Base-by-base conservation (phyloP, 2,797 vertebrate genomes). In the Myotis daubentonii region DNA sequence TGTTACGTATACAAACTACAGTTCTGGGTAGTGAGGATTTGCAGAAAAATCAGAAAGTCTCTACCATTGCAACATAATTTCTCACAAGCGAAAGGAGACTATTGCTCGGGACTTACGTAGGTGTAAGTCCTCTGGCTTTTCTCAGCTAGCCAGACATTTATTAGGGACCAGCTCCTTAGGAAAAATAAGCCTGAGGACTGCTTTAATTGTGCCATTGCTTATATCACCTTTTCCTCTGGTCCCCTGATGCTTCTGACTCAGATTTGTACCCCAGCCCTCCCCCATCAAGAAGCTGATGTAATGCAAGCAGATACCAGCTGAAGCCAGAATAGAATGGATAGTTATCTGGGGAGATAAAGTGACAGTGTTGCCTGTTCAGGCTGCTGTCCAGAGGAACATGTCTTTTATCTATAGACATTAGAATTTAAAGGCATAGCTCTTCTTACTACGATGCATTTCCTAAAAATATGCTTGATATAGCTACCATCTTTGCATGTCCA, bases 351-450 rank as follows among this genome's bases (percentile, higher is more conserved):
- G 88, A 95, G 89, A 82, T 92, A 94, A 97, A 87, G 41, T 94
- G 93, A 97, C 86, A 75, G 74, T 78, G 92, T 90, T 91, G 74
- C 96, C 55, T 16, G 3, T 94, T 71, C 65, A 62, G 72, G 92
- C 89, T 82, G 57, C 88, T 96, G 95, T 97, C 96, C 74, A 90
- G 76, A 70, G 80, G 44, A 93, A 91, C 88, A 47, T 30, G 53
- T 81, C 96, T 97, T 71, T 96, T 95, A 94, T 97, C 97, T 97
- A 95, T 65, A 95, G 82, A 30, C 70, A 78, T 94, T 97, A 94
- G 83, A 94, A 96, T 94, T 97, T 93, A 96, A 97, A 96, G 80
- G 47, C 92, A 92, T 78, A 93, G 90, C 41, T 68, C 94, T 92
- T 81, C 93, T 85, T 84, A 87, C 23, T 94, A 5, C 92, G 95